Percentiles rank a stretch among this genome's conserved stretches.
These are phyloP conservation scores for Leuciscus idus DNA, from an alignment of 2,113 vertebrate genomes.

Conservation along the genomic window DNA sequence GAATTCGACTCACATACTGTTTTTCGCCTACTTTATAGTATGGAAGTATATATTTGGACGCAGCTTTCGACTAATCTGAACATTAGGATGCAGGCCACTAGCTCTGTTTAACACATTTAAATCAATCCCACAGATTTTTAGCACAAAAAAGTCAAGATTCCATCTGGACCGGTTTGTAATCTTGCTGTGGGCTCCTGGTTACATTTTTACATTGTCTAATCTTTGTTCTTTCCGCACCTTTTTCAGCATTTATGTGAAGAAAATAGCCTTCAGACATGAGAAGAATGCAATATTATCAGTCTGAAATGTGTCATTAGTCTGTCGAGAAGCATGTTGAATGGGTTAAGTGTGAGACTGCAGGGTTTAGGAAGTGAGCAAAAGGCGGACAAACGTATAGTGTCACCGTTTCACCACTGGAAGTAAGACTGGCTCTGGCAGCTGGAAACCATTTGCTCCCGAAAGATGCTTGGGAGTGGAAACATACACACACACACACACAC, in stretches of 20 bases:
- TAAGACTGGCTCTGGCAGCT: slow-evolving; percentile 49
- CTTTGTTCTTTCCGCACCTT: slow-evolving; percentile 13
- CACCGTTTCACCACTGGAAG: slow-evolving; percentile 32
- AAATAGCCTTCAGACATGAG: background rate
- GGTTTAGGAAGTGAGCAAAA: slow-evolving; percentile 18
- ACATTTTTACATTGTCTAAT: slow-evolving; percentile 3
- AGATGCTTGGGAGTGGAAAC: slow-evolving; percentile 45
- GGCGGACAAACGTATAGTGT: slow-evolving; percentile 31
- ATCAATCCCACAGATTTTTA: background rate
- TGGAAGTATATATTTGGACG: too few species aligned
- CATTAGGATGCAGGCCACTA: too few species aligned
- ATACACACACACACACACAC: slow-evolving; percentile 10
- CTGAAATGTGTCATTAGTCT: slow-evolving; percentile 35
- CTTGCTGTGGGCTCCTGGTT: background rate
- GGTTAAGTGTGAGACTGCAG: slow-evolving; percentile 22
- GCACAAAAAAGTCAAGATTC: background rate
- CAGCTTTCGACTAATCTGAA: background rate
- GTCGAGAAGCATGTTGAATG: slow-evolving; percentile 12
- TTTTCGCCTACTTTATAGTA: too few species aligned
- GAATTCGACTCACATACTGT: too few species aligned
- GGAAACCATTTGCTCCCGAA: slow-evolving; percentile 54
- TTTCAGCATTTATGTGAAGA: slow-evolving; percentile 20
- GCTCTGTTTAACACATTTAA: background rate
- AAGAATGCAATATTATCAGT: slow-evolving; percentile 14
- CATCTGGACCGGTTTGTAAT: background rate